Conservation (phyloP, 2,797 vertebrate genomes). For the Amazona ochrocephala region DNA sequence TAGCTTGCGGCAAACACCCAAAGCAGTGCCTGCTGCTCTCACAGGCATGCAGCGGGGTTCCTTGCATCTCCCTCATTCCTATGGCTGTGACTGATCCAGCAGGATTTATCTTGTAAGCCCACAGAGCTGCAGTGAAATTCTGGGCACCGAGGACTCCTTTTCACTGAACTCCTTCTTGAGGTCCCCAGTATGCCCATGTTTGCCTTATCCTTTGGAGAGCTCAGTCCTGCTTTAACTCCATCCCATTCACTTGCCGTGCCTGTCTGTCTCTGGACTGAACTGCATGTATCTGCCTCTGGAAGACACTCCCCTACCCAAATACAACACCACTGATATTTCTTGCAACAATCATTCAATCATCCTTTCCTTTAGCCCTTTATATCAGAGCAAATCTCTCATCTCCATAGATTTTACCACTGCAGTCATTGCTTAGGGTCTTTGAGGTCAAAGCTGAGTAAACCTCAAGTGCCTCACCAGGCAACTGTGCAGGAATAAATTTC, state of each 20-base stretch:
- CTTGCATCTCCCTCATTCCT: background rate
- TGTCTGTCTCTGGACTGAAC: background rate
- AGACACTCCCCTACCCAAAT: background rate
- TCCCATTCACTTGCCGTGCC: background rate
- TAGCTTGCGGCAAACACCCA: background rate
- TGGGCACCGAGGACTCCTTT: background rate
- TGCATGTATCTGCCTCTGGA: background rate
- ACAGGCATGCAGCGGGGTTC: background rate
- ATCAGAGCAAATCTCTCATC: background rate
- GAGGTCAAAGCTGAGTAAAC: constrained; percentile 12
- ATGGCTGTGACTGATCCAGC: background rate
- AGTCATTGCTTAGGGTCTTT: background rate
- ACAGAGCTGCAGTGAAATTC: background rate
- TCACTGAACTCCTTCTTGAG: background rate
- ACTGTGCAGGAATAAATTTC: constrained; percentile 25
- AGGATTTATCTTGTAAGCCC: background rate
- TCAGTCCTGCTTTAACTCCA: background rate
- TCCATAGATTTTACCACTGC: background rate
- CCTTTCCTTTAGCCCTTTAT: background rate
- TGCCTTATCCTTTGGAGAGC: background rate
- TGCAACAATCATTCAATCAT: background rate
- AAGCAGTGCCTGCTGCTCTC: background rate
- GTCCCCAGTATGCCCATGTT: background rate
- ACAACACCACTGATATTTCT: background rate
- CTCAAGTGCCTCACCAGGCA: background rate